Base-by-base conservation (phyloP, 2,113 vertebrate species). In the Prietella phreatophila region DNA sequence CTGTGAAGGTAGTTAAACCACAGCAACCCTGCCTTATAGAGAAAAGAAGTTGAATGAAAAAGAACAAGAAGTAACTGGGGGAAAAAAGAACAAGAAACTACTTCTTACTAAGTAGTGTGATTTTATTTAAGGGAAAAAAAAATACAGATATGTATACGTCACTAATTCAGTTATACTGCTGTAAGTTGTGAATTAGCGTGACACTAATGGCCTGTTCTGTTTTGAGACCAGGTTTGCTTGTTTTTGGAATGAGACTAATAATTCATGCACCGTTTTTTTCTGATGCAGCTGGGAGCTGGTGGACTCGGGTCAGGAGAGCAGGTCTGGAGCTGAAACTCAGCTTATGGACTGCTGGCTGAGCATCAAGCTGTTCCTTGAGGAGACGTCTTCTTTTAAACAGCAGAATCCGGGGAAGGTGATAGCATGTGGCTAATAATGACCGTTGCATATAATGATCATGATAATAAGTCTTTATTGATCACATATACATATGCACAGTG, bases 391-490 rank as follows among this genome's bases (percentile, higher is more conserved):
- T 86, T 99, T 99, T 91, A 99, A 98, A 92, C 97, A 98, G 93
- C 97, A 98, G 92, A 99, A 97, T 91, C 98, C 98, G 8, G 98
- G 98, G 88, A 99, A 99, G 97, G 98, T 97, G 95, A 96, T 92
- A 92, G 65, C n/a, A 39, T 55, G 7, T 30, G 27, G n/a, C 19
- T n/a, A n/a, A n/a, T 39, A 17, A 25, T 53, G 3, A 88, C 30
- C 22, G 25, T 47, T 84, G 58, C 4, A 20, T 20, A 22, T 47
- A 47, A 47, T 47, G 42, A 47, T 47, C 5, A 47, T 47, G 42
- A 47, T 47, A 47, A 47, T 47, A 6, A 47, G 42, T 47, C 42
- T 47, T 47, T 47, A 47, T 47, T 47, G 42, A 47, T 42, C 39
- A 42, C 42, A 47, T 47, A 47, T 47, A 47, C 42, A 47, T 47